Base-by-base conservation (phyloP, 2,888 invertebrate species). In the Papilio protenor region DNA sequence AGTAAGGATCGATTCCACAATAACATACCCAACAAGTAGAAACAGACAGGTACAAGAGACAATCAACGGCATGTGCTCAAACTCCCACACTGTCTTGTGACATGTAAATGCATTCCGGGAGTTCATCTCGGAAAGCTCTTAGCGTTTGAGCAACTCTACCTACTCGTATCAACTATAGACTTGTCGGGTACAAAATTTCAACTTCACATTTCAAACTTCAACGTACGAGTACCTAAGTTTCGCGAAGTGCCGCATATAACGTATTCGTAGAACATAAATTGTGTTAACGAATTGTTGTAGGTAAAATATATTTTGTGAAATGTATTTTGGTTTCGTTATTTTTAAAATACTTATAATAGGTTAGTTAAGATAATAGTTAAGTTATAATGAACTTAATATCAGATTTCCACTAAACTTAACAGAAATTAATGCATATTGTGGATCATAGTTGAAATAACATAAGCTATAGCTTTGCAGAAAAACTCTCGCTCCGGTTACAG, bases 91-190 rank as follows among this genome's bases (percentile, higher is more conserved):
- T 89, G 86, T 88, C 89, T 87, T 87, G 89, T 88, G 90, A 92
- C 90, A 92, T 94, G 94, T 92, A 93, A 94, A 94, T 94, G 94
- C 94, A 93, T 92, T 93, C 86, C 85, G 86, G 85, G 86, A 87
- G 87, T 87, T 88, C 90, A 90, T 91, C 92, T 92, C 89, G 83
- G 89, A 91, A 92, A 91, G 92, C 93, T 92, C 91, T 92, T 89
- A 90, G 88, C 85, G 82, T 57, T 57, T 75, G 80, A 79, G 59
- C 49, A 79, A 78, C 78, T 75, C 74, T 79, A 77, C 77, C 73
- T 73, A 61, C 27, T 61, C 27, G 61, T 61, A 77, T 52, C 33
- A 33, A 61, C 72, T 64, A 66, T 61, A 72, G 27, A 45, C 21
- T 10, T 73, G 73, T 77, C 73, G 47, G 6, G 33, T 52, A 49